Conservation (phyloP, 2,888 invertebrate genomes). For the Himalopsyche japonica region DNA sequence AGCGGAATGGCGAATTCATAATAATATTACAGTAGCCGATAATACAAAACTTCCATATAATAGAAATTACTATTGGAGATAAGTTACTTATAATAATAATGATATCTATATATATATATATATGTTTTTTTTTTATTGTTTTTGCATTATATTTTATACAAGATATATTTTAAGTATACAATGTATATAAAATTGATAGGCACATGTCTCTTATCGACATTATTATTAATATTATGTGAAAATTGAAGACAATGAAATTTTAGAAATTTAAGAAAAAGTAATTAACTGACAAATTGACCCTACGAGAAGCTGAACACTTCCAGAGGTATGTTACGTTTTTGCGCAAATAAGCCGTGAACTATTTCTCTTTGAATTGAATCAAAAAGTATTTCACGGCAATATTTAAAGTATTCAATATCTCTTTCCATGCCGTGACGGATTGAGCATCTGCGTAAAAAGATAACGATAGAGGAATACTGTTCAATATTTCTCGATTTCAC, state of each 20-base stretch:
- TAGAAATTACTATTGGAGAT: neutral
- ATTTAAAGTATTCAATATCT: no score
- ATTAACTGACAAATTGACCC: neutral
- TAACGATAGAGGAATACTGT: no score
- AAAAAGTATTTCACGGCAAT: no score
- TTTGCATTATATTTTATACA: neutral
- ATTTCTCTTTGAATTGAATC: no score
- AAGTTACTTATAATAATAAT: neutral
- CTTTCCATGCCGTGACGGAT: no score
- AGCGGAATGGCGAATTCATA: neutral
- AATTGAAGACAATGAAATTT: neutral
- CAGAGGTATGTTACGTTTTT: no score
- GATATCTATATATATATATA: neutral
- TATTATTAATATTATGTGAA: neutral
- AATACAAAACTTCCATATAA: neutral
- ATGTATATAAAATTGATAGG: constrained; percentile 18
- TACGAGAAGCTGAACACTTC: no score
- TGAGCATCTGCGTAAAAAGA: no score
- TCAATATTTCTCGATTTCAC: no score
- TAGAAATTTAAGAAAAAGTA: neutral
- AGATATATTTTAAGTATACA: constrained; percentile 24
- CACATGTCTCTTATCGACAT: constrained; percentile 4
- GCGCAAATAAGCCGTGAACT: no score
- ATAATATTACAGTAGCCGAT: neutral
- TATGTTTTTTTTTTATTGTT: neutral